A percentile compares a stretch with the other conserved stretches of the same genome.
Evolutionary conservation across 2,797 vertebrate species (phyloP).

Genomic region (Hirundo rustica): DNA sequence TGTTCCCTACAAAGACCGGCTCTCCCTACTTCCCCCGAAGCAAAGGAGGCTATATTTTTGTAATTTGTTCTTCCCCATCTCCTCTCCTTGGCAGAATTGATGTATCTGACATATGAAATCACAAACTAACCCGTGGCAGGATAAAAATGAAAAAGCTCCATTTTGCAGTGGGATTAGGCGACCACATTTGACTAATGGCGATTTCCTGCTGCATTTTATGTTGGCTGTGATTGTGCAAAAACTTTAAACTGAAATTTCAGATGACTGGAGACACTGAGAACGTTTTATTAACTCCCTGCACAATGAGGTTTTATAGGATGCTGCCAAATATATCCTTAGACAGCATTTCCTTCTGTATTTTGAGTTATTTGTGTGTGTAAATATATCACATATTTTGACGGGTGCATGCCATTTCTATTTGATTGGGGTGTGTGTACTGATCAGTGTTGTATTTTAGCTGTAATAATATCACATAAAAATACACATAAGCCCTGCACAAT

Average conservation of each 20-base stretch:
- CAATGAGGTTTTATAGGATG: constrained; percentile 23
- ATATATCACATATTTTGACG: neutral
- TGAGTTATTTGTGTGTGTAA: neutral
- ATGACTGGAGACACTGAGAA: constrained; percentile 37
- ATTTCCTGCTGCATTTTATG: constrained; percentile 71
- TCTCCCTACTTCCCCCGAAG: constrained; percentile 1
- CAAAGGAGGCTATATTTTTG: constrained; percentile 54
- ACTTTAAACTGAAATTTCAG: constrained; percentile 63
- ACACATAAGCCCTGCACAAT: neutral
- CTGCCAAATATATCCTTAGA: constrained; percentile 7
- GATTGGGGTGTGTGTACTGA: neutral
- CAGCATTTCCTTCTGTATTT: neutral
- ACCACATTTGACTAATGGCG: constrained; percentile 69
- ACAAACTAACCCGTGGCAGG: constrained; percentile 76
- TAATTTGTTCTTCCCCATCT: constrained; percentile 56
- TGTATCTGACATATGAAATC: constrained; percentile 74
- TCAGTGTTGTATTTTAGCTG: neutral
- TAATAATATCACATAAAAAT: neutral
- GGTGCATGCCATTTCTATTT: neutral
- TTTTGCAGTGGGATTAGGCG: constrained; percentile 73
- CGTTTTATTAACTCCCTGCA: constrained; percentile 9
- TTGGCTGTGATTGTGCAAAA: constrained; percentile 57
- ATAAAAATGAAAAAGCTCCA: constrained; percentile 72
- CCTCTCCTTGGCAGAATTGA: constrained; percentile 70
- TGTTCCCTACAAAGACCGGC: constrained; percentile 45